Evolutionary conservation across 2,888 invertebrate species (phyloP), one percentile per base, ranked within the genome.

Genomic region (Pimpla rufipes): DNA sequence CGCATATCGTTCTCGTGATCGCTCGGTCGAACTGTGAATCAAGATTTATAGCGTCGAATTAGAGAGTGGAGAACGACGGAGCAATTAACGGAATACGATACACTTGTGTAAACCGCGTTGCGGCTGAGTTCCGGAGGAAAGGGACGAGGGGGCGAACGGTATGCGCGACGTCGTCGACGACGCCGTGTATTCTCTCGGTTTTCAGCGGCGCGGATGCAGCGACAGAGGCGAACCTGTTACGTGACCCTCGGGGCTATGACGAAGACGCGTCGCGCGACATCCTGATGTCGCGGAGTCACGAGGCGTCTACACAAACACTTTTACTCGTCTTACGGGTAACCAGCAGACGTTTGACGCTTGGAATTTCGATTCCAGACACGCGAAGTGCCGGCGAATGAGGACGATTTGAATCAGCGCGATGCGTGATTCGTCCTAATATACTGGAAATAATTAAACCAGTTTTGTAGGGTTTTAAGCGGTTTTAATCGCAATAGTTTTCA

Each of bases 51-150:
- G 71, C 85, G 55, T 85, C 82, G 81, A 82, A 87, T 88, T 85
- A 85, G 86, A 88, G 86, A 87, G 82, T 68, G 85, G 79, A 80
- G 52, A 73, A n/a, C 21, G 77, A 70, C 57, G 84, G 84, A 83
- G 85, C 88, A 88, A 90, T 90, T 89, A 88, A 88, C 88, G 84
- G 80, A 85, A 79, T 85, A 87, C 78, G 79, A 85, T 85, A 88
- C 90, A 90, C 90, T 90, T 90, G 90, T 90, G 90, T 87, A 90
- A 90, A 90, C 86, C 55, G 79, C 57, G 73, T 59, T 76, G 68
- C 79, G 70, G 66, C 79, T 35, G 75, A 59, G 76, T 79, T 73
- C 76, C 50, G 66, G 71, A 62, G 75, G 42, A 57, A 76, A 76
- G 83, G 79, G 59, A 76, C 71, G 37, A 10, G 40, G 50, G 40